These are phyloP conservation scores for Triplophysa rosa DNA, from an alignment of 2,113 vertebrate species.

Conservation along the genomic window DNA sequence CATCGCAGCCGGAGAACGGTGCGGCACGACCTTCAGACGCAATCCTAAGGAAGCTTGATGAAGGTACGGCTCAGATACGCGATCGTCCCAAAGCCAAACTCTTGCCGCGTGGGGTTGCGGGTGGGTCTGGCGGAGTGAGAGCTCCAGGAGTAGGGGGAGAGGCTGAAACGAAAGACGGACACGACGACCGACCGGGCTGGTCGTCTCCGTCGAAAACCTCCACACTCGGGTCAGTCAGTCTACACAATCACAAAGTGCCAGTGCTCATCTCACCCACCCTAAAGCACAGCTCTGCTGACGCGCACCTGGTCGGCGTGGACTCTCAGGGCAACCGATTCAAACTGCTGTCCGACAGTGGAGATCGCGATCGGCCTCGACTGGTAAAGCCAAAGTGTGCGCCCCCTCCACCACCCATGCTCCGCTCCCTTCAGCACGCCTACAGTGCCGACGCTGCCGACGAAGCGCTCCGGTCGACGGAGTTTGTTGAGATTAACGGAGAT, in stretches of 20 bases:
- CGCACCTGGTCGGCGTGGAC: conserved; percentile 94
- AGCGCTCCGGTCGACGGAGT: conserved; percentile 61
- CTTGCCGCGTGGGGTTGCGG: conserved; percentile 79
- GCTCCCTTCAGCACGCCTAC: conserved; percentile 78
- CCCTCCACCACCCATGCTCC: conserved; percentile 85
- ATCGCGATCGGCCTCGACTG: conserved; percentile 89
- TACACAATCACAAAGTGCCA: conserved; percentile 98
- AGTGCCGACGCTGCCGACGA: conserved; percentile 74
- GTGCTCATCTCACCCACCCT: conserved; percentile 96
- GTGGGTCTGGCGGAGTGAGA: conserved; percentile 62
- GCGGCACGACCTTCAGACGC: conserved; percentile 74
- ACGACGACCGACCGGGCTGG: conserved; percentile 82
- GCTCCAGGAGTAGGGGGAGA: conserved; percentile 73
- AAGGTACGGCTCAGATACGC: conserved; percentile 84
- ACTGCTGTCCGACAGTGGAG: conserved; percentile 90
- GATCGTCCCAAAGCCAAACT: conserved; percentile 95
- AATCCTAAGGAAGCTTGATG: conserved; percentile 83
- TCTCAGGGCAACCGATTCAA: conserved; percentile 99
- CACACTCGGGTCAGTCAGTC: conserved; percentile 66
- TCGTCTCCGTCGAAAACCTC: conserved; percentile 84
- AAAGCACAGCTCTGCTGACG: conserved; percentile 88
- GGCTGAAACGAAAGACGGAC: conserved; percentile 69
- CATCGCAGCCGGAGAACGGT: conserved; percentile 91
- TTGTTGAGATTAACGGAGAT: conserved; percentile 78
- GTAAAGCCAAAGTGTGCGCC: conserved; percentile 98